A percentile compares a stretch with the other conserved stretches of the same genome.
Conservation (phyloP, 2,113 vertebrate species). For the Pelusios castaneus region DNA sequence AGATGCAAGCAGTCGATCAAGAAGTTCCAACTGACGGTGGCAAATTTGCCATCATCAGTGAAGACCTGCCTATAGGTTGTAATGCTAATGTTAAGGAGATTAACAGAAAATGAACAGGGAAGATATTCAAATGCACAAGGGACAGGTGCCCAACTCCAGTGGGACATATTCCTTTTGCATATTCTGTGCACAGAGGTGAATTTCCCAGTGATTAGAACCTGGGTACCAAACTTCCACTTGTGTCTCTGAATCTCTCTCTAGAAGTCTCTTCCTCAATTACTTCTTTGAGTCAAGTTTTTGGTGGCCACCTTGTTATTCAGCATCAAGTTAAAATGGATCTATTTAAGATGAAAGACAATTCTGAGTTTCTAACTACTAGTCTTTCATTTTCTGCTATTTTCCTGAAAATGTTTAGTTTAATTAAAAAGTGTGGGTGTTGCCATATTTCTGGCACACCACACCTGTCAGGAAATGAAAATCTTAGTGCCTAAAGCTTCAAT, state of each 20-base stretch:
- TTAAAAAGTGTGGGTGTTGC: background rate
- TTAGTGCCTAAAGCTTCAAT: background rate
- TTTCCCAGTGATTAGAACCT: background rate
- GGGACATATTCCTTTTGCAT: background rate
- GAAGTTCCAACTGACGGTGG: too few relatives aligned
- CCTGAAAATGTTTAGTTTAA: background rate
- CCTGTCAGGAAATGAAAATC: background rate
- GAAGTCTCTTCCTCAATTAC: background rate
- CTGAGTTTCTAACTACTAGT: background rate
- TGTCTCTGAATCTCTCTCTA: background rate
- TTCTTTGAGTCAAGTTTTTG: background rate
- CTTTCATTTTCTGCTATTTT: background rate
- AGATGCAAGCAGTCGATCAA: too few relatives aligned
- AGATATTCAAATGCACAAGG: background rate
- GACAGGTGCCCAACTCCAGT: background rate
- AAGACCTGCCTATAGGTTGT: background rate
- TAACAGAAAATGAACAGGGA: background rate
- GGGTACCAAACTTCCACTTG: background rate
- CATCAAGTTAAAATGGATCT: background rate
- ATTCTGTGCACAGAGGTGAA: background rate
- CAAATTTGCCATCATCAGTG: too few relatives aligned
- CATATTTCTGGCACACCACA: background rate
- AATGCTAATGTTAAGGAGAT: background rate
- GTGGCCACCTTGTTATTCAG: background rate
- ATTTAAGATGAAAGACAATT: background rate